These are phyloP conservation scores for Cacatua alba DNA, from an alignment of 2,113 vertebrate species.

Conservation along the genomic window DNA sequence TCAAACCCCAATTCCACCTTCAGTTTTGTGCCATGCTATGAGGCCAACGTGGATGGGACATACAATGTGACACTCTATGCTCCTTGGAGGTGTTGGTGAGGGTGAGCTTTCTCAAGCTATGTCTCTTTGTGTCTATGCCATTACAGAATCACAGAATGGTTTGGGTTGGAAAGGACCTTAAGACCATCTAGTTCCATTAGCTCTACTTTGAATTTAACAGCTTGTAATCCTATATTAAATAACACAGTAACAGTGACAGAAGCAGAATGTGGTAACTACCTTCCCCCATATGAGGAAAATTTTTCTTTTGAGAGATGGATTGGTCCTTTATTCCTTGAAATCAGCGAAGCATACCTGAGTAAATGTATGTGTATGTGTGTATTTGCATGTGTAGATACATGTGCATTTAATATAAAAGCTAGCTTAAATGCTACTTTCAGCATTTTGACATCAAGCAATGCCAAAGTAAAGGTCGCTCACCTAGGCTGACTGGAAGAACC, in stretches of 20 bases:
- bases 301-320: not conserved
- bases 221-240: not conserved
- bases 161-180: too few relatives aligned
- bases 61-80: too few relatives aligned
- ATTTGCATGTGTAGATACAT: not conserved
- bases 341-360: not conserved
- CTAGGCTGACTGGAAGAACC: conserved; percentile 10
- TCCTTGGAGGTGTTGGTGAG: not conserved
- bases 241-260: not conserved
- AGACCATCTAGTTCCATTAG: not conserved
- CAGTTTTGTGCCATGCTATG: not conserved
- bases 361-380: not conserved
- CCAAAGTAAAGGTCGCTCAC: fast-evolving
- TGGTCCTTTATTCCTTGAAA: not conserved
- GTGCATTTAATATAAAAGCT: not conserved
- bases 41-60: not conserved
- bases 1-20: not conserved
- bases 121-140: not conserved
- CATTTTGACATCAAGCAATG: not conserved
- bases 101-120: not conserved
- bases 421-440: not conserved
- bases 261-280: not conserved
- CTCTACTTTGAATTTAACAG: not conserved
- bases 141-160: too few relatives aligned
- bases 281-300: not conserved